Evolutionary conservation across 2,888 invertebrate species (phyloP).

Genomic region (Ecliptopera silaceata): DNA sequence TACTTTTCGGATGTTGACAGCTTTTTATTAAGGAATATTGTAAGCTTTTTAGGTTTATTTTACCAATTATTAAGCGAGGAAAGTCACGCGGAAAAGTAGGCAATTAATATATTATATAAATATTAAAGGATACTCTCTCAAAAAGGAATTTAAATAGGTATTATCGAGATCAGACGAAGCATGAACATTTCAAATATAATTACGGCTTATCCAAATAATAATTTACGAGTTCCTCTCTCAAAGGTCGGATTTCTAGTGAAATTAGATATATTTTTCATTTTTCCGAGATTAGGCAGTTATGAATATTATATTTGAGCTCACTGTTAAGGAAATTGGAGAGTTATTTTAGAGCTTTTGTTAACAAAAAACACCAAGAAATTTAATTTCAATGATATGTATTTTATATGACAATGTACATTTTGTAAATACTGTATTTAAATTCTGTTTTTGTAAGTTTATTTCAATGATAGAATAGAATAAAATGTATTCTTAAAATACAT

Average conservation of each 20-base stretch:
- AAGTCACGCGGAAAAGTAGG: no score
- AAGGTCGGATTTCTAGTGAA: constrained; percentile 18
- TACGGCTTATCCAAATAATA: constrained; percentile 21
- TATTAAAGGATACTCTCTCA: constrained; percentile 1
- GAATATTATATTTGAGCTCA: not conserved
- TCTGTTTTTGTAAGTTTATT: no score
- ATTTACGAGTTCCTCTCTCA: constrained; percentile 18
- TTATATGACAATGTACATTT: not conserved
- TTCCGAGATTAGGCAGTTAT: constrained; percentile 1
- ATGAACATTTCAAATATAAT: constrained; percentile 24
- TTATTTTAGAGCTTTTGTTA: not conserved
- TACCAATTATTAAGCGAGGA: not conserved
- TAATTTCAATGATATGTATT: not conserved
- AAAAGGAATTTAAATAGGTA: constrained; percentile 19
- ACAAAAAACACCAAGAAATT: not conserved
- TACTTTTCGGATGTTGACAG: no score
- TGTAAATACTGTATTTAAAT: no score
- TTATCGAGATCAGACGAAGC: constrained; percentile 17
- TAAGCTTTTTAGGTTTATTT: no score
- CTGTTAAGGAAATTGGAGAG: not conserved
- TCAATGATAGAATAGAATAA: no score
- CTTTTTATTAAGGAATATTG: no score
- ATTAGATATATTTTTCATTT: constrained; percentile 16
- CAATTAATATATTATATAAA: no score
- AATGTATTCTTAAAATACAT: no score